A percentile compares a stretch with the other conserved stretches of the same genome.
Evolutionary conservation across 2,888 invertebrate genomes (phyloP).

Genomic region (Alitta virens): DNA sequence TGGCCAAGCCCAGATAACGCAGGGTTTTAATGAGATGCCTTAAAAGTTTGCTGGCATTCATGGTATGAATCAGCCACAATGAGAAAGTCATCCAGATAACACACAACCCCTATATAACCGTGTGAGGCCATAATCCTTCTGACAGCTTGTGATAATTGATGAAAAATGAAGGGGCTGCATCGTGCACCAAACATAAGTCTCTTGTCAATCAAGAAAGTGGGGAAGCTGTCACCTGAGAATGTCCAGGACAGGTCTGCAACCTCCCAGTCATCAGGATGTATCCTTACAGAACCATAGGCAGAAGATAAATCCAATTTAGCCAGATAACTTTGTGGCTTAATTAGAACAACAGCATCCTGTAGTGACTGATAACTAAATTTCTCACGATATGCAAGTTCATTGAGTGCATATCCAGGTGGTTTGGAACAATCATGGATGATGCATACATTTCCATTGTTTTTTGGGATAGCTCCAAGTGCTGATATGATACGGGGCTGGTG

Average conservation of each 20-base stretch:
- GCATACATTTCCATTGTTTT: neutral
- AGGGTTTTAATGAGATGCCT: neutral
- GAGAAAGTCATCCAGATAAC: constrained; percentile 16
- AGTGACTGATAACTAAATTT: neutral
- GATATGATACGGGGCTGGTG: neutral
- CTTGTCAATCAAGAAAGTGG: neutral
- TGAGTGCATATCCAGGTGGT: neutral
- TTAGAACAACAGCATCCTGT: neutral
- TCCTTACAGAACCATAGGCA: neutral
- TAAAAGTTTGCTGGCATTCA: neutral
- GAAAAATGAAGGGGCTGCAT: constrained; percentile 6
- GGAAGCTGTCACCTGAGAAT: neutral
- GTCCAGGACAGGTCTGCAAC: neutral
- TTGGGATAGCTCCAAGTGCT: neutral
- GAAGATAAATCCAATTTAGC: neutral
- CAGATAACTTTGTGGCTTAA: neutral
- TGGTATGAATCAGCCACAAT: neutral
- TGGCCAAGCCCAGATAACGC: constrained; percentile 2
- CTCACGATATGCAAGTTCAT: neutral
- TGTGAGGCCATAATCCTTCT: constrained; percentile 2
- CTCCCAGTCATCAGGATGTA: neutral
- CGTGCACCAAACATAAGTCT: neutral
- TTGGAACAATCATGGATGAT: neutral
- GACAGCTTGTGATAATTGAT: constrained; percentile 1
- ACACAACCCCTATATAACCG: neutral